These are phyloP conservation scores for Sylvilagus floridanus DNA, from an alignment of 2,797 vertebrate genomes.

Conservation along the genomic window DNA sequence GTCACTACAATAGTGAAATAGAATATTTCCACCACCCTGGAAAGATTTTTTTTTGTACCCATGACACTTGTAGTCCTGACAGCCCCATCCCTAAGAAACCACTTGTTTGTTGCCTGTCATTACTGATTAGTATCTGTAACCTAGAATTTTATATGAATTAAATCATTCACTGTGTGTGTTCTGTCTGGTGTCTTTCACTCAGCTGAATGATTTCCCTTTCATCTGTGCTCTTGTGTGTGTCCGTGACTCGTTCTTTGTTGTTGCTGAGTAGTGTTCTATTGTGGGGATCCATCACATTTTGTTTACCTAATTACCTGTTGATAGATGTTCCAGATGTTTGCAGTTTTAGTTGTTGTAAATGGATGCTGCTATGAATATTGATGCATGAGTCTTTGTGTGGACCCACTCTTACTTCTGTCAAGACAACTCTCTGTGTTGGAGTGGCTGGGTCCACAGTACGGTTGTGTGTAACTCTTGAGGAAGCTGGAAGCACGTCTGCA, in stretches of 20 bases:
- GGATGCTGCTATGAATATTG: background rate
- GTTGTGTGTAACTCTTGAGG: background rate
- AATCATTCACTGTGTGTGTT: background rate
- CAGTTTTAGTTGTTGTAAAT: background rate
- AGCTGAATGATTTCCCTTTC: background rate
- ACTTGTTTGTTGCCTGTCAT: background rate
- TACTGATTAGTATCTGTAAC: background rate
- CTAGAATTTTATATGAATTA: background rate
- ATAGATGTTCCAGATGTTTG: background rate
- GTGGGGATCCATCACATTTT: background rate
- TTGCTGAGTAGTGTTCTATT: background rate
- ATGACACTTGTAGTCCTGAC: background rate
- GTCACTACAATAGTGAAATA: background rate
- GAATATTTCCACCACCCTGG: background rate
- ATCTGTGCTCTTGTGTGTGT: rapidly evolving
- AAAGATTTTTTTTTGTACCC: background rate
- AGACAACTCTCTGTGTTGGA: background rate
- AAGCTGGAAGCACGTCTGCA: background rate
- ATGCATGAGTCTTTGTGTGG: background rate
- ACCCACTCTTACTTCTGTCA: background rate
- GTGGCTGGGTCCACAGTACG: background rate
- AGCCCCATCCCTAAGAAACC: background rate
- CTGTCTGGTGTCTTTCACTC: background rate
- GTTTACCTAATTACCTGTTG: background rate
- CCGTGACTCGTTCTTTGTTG: background rate